Evolutionary conservation across 2,888 invertebrate genomes (phyloP).

Genomic region (Lysandra bellargus): DNA sequence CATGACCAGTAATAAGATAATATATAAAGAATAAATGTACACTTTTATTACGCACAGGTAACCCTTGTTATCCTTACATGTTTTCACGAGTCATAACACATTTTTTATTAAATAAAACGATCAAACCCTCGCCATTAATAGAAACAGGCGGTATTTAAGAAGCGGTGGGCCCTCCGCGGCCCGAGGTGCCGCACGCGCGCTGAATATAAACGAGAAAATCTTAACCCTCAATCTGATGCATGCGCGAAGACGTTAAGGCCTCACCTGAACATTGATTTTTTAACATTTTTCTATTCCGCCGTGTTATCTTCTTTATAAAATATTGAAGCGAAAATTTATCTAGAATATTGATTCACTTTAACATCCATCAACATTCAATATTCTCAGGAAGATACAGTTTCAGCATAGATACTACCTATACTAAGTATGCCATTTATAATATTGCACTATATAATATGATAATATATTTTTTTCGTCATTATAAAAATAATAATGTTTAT

Average conservation of each 20-base stretch:
- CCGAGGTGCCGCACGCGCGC: constrained; percentile 47
- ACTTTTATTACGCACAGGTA: neutral
- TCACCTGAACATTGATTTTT: constrained; percentile 65
- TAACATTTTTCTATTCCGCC: constrained; percentile 44
- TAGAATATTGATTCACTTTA: neutral
- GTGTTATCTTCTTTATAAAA: constrained; percentile 70
- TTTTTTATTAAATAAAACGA: constrained; percentile 43
- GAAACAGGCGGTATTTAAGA: constrained; percentile 62
- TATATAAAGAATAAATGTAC: neutral
- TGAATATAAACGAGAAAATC: constrained; percentile 71
- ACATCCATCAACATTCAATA: neutral
- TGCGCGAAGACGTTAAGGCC: constrained; percentile 55
- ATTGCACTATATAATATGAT: too few species aligned
- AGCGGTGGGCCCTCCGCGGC: constrained; percentile 54
- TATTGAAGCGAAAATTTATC: constrained; percentile 36
- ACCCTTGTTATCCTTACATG: constrained; percentile 6
- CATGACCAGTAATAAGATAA: neutral
- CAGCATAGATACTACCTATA: neutral
- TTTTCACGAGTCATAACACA: constrained; percentile 29
- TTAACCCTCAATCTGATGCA: constrained; percentile 69
- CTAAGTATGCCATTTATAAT: neutral
- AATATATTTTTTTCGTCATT: too few species aligned
- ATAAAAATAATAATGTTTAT: too few species aligned
- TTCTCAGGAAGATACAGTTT: neutral
- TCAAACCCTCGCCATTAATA: constrained; percentile 53